Evolutionary conservation across 2,888 invertebrate genomes (phyloP), one percentile per base, ranked within the genome.

Genomic region (Cephus runcator): DNA sequence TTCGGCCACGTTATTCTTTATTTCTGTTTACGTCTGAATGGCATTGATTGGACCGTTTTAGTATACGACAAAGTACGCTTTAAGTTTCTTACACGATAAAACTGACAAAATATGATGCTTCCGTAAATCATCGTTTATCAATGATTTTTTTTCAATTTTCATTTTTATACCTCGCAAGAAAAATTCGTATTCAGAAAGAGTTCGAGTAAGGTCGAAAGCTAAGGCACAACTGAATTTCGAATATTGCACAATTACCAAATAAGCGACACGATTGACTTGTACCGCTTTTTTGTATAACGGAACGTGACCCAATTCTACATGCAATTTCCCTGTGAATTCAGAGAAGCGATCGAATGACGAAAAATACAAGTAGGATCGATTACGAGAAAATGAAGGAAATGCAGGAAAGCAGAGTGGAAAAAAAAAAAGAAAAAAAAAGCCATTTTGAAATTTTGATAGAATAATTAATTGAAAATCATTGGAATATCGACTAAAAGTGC

Each of bases 381-480:
- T 15, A 6, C 40, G 6, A 6, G 15, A 56, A 9, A 56, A 23
- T 23, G 1, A 9, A 56, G 56, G 40, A 0, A 12, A 15, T 15
- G 15, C 9, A 9, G 23, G 6, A 56, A 23, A 9, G 6, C 0
- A 56, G 23, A 56, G 1, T 23, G 9, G 6, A 23, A 56, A 56
- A 23, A 40, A 40, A 23, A 15, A 2, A 0, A 0, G 4, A 15
- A 40, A 15, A 15, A 40, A 40, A 23, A 56, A 56, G 1, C 9
- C 9, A 56, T 6, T 56, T 56, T 56, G 6, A 2, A 2, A 0
- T 6, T 1, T 56, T 23, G 9, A 23, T 56, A 9, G 23, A 40
- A 69, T 69, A 76, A 78, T 76, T 76, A 73, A 76, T 75, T 71
- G 33, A 35, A 78, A 71, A 56, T 69, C 76, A 76, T 78, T 73